Evolutionary conservation across 2,888 invertebrate genomes (phyloP), one percentile per base, ranked within the genome.

Genomic region (Microctonus aethiopoides): DNA sequence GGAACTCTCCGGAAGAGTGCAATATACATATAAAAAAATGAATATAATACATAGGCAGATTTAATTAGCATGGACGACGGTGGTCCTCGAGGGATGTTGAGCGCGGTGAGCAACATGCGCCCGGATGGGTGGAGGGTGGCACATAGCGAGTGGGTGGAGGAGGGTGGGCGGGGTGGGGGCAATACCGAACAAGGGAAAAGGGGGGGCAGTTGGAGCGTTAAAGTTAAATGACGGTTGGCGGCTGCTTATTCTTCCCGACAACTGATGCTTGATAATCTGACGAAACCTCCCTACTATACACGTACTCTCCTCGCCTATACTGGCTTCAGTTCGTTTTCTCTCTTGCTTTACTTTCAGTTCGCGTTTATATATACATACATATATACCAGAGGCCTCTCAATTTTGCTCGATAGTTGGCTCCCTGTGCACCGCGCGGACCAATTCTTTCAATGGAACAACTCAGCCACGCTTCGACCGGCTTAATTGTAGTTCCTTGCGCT

Each of bases 161-260:
- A n/a, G 24, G 52, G 34, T 36, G 62, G 1, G 77, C 75, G 74
- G 70, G 70, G 62, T 68, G 68, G 46, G 61, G 60, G 24, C 67
- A 67, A 54, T 56, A 34, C 59, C 36, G 71, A 74, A 68, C 32
- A 65, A 71, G 70, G 65, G 69, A 74, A 74, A 73, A 72, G 75
- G 74, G 75, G 74, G 78, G 46, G 16, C 78, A 83, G 82, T 81
- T 83, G 82, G 78, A 83, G 86, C 86, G 86, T 86, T 86, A 86
- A 86, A 86, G 86, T 86, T 86, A 86, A 86, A 86, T 85, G 86
- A 86, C 84, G 86, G 86, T 85, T 84, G 85, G 83, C 84, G 85
- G 85, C 83, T 85, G 85, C 84, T 86, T 84, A 86, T 86, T 86
- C 86, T 86, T 86, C 86, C 82, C 84, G 79, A 76, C 84, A 86